Conservation (phyloP, 2,113 vertebrate genomes). For the Otus sunia region DNA sequence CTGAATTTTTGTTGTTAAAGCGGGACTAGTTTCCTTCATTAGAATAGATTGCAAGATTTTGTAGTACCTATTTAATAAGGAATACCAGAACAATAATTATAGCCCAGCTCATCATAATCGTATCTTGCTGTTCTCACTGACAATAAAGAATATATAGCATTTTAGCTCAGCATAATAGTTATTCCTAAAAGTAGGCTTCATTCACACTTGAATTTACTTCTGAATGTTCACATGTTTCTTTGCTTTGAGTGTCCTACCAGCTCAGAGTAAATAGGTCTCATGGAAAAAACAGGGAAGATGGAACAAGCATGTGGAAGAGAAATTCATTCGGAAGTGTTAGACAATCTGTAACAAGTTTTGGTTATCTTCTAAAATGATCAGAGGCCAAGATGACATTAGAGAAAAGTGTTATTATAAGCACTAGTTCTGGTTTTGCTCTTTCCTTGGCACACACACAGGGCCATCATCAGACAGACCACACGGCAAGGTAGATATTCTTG, state of each 20-base stretch:
- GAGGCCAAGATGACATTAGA: neutral
- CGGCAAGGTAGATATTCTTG: neutral
- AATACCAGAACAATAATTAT: neutral
- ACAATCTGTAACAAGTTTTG: neutral
- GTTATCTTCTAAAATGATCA: neutral
- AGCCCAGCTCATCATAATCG: neutral
- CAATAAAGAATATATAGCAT: neutral
- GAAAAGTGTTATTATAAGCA: neutral
- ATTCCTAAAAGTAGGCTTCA: neutral
- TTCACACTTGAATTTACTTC: neutral
- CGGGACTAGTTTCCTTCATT: conserved; percentile 23
- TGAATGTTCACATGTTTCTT: neutral
- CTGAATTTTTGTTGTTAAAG: conserved; percentile 57
- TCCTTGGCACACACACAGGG: neutral
- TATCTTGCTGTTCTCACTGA: neutral
- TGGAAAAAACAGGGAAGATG: neutral
- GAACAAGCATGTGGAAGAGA: neutral
- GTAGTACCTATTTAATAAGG: neutral
- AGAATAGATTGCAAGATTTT: neutral
- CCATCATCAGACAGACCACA: accelerated
- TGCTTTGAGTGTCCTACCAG: neutral
- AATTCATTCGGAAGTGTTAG: neutral
- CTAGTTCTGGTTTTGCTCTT: neutral
- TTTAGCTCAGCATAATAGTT: neutral
- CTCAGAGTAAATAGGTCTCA: neutral